Conservation (phyloP, 2,113 vertebrate species). For the Apodemus sylvaticus region DNA sequence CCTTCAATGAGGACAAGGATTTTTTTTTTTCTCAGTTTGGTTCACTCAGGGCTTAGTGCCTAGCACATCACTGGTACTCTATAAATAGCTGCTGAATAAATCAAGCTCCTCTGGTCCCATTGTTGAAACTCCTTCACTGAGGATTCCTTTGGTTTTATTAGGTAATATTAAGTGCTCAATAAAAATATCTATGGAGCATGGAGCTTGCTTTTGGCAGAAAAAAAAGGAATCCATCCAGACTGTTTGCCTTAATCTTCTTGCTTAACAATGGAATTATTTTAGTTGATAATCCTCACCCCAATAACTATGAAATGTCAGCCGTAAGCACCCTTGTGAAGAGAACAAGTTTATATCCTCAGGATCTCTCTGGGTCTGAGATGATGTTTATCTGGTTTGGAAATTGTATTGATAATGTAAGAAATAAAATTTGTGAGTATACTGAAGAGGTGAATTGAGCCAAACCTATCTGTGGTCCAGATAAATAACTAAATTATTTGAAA, state of each 20-base stretch:
- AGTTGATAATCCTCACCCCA: neutral
- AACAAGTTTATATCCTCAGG: neutral
- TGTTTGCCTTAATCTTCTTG: neutral
- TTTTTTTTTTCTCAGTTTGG: neutral
- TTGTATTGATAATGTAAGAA: slow-evolving; percentile 38
- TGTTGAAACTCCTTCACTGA: neutral
- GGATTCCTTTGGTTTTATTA: slow-evolving; percentile 6
- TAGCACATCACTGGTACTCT: neutral
- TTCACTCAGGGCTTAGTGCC: neutral
- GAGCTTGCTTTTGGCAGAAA: neutral
- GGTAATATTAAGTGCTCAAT: neutral
- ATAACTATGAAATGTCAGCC: neutral
- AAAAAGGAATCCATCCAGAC: neutral
- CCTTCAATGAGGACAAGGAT: neutral
- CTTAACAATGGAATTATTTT: neutral
- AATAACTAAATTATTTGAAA: slow-evolving; percentile 16
- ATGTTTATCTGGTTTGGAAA: neutral
- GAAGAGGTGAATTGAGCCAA: neutral
- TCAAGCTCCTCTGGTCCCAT: neutral
- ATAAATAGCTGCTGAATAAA: slow-evolving; percentile 32
- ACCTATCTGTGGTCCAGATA: neutral
- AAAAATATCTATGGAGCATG: neutral
- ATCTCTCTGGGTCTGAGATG: neutral
- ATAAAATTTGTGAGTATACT: neutral
- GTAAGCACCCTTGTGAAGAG: neutral